A percentile compares a stretch with the other conserved stretches of the same genome.
Evolutionary conservation across 2,888 invertebrate genomes (phyloP).

Genomic region (Metellina segmentata): DNA sequence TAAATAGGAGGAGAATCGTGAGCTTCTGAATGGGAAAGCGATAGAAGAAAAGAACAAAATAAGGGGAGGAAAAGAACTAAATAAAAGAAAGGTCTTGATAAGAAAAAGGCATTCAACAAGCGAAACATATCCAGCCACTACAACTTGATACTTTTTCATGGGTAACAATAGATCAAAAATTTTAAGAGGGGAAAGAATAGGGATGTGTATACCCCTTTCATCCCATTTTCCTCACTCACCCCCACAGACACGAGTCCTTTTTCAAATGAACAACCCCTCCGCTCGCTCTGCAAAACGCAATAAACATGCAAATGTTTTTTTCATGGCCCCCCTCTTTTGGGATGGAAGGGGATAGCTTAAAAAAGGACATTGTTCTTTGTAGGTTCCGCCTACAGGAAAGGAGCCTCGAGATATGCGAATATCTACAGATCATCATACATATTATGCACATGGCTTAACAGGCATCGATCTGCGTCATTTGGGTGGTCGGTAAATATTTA

Average conservation of each 20-base stretch:
- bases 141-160: slow-evolving; percentile 72
- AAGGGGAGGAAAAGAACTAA: neutral
- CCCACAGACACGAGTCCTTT: slow-evolving; percentile 58
- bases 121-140: slow-evolving; percentile 56
- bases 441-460: too few species aligned
- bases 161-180: slow-evolving; percentile 75
- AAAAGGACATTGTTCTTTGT: slow-evolving; percentile 15
- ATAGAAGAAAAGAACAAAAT: slow-evolving; percentile 48
- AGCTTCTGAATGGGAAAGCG: slow-evolving; percentile 46
- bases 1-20: slow-evolving; percentile 61
- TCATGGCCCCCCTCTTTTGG: neutral
- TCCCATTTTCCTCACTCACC: neutral
- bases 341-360: slow-evolving; percentile 1
- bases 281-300: slow-evolving; percentile 56
- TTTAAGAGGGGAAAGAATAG: slow-evolving; percentile 3
- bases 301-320: slow-evolving; percentile 76
- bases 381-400: neutral
- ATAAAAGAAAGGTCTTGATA: slow-evolving; percentile 37
- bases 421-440: too few species aligned
- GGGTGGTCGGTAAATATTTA: too few species aligned
- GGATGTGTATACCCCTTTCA: slow-evolving; percentile 8
- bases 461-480: too few species aligned
- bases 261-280: slow-evolving; percentile 52
- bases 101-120: slow-evolving; percentile 74
- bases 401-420: neutral